phyloP scores from a whole-genome alignment of 2,113 vertebrate species.

The Pristiophorus japonicus region DNA sequence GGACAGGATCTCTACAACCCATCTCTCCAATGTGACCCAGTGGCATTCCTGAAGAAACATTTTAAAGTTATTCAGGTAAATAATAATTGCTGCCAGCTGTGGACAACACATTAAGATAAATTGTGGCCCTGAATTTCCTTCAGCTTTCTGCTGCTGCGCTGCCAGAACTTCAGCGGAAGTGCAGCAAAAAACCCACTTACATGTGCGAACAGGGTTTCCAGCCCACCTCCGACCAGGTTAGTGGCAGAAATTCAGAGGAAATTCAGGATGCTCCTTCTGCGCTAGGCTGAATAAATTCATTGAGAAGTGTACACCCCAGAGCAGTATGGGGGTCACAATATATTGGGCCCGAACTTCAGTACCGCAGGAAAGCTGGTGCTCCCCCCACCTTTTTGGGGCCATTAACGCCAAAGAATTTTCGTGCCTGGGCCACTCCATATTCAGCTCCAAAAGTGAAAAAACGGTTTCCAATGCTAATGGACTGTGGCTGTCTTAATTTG shows the following conservation, averaged over 20 bases:
- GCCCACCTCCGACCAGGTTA: background rate
- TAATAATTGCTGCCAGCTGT: background rate
- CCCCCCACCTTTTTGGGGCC: no score
- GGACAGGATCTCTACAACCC: background rate
- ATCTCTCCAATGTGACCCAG: background rate
- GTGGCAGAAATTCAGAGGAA: background rate
- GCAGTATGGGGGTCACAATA: background rate
- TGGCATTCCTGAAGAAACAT: background rate
- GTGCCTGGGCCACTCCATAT: no score
- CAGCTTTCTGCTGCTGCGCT: background rate
- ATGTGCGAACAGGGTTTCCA: background rate
- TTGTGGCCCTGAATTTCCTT: background rate
- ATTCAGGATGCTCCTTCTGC: background rate
- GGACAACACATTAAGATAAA: background rate
- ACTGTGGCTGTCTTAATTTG: no score
- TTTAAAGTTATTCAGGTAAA: background rate
- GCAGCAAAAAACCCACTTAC: background rate
- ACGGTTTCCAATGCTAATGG: no score
- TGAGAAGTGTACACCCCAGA: background rate
- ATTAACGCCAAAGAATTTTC: no score
- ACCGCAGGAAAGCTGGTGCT: no score
- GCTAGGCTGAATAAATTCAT: background rate
- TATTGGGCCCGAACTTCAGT: no score
- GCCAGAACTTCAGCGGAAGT: background rate
- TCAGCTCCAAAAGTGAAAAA: no score